Base-by-base conservation (phyloP, 1,140 invertebrate species). In the Helicoverpa zea region DNA sequence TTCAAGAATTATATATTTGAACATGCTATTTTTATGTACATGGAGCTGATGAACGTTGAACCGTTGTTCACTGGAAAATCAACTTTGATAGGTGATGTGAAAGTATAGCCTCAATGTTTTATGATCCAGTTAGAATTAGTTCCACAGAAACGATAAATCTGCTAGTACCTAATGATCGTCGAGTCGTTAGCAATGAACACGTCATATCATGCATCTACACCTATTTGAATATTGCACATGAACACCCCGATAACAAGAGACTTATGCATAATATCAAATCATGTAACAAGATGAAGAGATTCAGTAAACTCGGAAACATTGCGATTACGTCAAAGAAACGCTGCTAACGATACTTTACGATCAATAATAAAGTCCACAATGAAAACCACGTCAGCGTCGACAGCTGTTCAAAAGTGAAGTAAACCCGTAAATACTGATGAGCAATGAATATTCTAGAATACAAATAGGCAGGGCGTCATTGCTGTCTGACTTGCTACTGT, bases 261-360 rank as follows among this genome's bases (percentile, higher is more conserved):
- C 68, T 72, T 30, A 54, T 30, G 13, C 52, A 18, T 58, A 74
- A 54, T 13, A 52, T 70, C 43, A 49, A 58, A 13, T 49, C 16
- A 23, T 61, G 13, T 11, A 7, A 49, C 52, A 49, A 58, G 52
- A 74, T 76, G 11, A 76, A 61, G 63, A 79, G 76, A 68, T 68
- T 47, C 64, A 79, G 29, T 70, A 43, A 29, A 68, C 63, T 70
- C 58, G 30, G 16, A 79, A 49, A 79, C 64, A 29, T 56, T 43
- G 54, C 13, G 2, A 49, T 70, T 79, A 73, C 56, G 73, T 52
- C 75, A 81, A 79, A 81, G 81, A 86, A 54, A 52, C 49, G 49
- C 87, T 90, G 79, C 61, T 88, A 86, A 86, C 83, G 87, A 90
- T 90, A 83, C 75, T 92, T 92, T 92, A 91, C 87, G 90, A 86